Conservation (phyloP, 2,888 invertebrate species). For the Leptinotarsa tumamoca region DNA sequence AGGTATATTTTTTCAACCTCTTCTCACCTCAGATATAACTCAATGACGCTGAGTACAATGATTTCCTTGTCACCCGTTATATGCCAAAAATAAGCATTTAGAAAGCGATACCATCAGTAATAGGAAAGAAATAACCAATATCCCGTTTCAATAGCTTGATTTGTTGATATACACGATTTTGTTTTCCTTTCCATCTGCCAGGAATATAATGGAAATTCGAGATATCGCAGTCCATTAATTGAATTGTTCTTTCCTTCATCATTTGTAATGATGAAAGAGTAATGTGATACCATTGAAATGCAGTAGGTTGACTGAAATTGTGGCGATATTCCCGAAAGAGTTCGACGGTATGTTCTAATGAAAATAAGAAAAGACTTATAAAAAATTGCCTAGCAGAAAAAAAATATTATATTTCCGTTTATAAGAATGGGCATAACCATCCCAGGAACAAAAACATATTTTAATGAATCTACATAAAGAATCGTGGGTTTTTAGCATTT, state of each 20-base stretch:
- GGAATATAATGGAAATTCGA: constrained; percentile 20
- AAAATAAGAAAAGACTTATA: not conserved
- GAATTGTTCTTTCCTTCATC: constrained; percentile 12
- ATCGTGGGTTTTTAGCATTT: too few relatives aligned
- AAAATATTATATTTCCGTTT: too few relatives aligned
- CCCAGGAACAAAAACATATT: too few relatives aligned
- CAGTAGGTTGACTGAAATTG: not conserved
- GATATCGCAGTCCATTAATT: constrained; percentile 16
- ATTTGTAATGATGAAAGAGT: constrained; percentile 3
- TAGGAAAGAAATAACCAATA: not conserved
- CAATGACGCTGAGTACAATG: too few relatives aligned
- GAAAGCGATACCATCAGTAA: not conserved
- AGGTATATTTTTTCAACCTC: too few relatives aligned
- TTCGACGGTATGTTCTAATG: not conserved
- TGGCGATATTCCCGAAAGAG: constrained; percentile 1
- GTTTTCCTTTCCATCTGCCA: constrained; percentile 1
- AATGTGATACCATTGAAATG: constrained; percentile 9
- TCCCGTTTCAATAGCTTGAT: not conserved
- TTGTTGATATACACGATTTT: constrained; percentile 10
- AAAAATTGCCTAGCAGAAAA: too few relatives aligned
- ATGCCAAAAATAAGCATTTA: not conserved
- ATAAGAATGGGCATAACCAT: too few relatives aligned
- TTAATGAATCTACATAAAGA: too few relatives aligned
- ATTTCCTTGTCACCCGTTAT: too few relatives aligned
- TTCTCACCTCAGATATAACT: too few relatives aligned